Evolutionary conservation across 1,140 invertebrate species (phyloP).

Genomic region (Zaprionus ghesquierei): DNA sequence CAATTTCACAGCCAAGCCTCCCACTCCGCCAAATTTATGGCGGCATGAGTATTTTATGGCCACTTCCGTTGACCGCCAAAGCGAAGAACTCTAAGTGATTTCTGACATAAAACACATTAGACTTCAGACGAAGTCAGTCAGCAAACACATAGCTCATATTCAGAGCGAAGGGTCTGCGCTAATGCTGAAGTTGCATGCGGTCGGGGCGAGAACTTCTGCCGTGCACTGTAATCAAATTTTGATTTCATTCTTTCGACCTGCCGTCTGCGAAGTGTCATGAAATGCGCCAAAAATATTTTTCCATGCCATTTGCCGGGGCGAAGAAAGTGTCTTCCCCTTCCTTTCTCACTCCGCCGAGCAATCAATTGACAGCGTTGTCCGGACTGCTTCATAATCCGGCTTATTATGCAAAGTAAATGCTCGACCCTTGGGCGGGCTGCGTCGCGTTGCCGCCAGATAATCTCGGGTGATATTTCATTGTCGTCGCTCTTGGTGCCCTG

Average conservation of each 20-base stretch:
- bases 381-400: conserved; percentile 60
- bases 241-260: not conserved
- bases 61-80: conserved; percentile 70
- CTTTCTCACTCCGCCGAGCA: not conserved
- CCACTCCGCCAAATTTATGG: conserved; percentile 78
- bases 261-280: conserved; percentile 29
- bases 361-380: conserved; percentile 64
- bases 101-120: conserved; percentile 76
- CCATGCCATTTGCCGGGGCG: conserved; percentile 46
- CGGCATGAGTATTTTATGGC: conserved; percentile 69
- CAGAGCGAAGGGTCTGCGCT: not conserved
- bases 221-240: conserved; percentile 54
- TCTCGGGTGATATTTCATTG: conserved; percentile 76
- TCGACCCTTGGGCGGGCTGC: conserved; percentile 5
- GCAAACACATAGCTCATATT: conserved; percentile 21
- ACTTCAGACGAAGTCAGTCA: conserved; percentile 24
- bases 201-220: conserved; percentile 3
- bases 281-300: conserved; percentile 58
- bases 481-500: conserved; percentile 60
- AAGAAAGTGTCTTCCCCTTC: not conserved
- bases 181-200: conserved; percentile 44
- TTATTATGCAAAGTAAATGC: conserved; percentile 79
- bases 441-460: conserved; percentile 47
- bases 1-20: conserved; percentile 79
- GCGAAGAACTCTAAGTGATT: conserved; percentile 70